Evolutionary conservation across 2,888 invertebrate genomes (phyloP).

Genomic region (Cerastis rubricosa): DNA sequence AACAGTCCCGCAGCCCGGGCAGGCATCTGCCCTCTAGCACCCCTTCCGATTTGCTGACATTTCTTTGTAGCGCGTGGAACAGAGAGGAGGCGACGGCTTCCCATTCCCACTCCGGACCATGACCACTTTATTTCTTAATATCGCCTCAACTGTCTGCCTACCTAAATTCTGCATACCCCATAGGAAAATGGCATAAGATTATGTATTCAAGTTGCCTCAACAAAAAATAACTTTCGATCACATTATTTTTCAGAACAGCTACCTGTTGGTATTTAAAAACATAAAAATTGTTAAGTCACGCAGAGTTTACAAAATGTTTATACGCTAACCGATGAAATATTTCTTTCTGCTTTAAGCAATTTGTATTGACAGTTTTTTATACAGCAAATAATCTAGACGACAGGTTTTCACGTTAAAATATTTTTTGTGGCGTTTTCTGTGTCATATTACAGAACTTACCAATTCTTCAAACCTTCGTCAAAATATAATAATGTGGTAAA

Average conservation of each 20-base stretch:
- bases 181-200: too few species aligned
- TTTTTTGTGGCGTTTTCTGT: constrained; percentile 6
- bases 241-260: neutral
- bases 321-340: neutral
- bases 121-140: neutral
- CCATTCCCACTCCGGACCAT: too few species aligned
- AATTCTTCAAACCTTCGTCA: constrained; percentile 27
- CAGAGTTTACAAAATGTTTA: neutral
- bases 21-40: too few species aligned
- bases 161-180: too few species aligned
- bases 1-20: too few species aligned
- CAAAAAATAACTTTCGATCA: neutral
- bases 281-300: neutral
- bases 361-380: neutral
- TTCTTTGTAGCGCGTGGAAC: too few species aligned
- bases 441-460: constrained; percentile 16
- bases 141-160: neutral
- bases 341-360: neutral
- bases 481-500: constrained; percentile 14
- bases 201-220: too few species aligned
- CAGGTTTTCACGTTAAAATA: constrained; percentile 5
- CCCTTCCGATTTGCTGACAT: too few species aligned
- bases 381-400: neutral
- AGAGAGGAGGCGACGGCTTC: too few species aligned
- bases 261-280: neutral